Conservation (phyloP, 2,797 vertebrate genomes). For the Phrynocephalus vlangalii region DNA sequence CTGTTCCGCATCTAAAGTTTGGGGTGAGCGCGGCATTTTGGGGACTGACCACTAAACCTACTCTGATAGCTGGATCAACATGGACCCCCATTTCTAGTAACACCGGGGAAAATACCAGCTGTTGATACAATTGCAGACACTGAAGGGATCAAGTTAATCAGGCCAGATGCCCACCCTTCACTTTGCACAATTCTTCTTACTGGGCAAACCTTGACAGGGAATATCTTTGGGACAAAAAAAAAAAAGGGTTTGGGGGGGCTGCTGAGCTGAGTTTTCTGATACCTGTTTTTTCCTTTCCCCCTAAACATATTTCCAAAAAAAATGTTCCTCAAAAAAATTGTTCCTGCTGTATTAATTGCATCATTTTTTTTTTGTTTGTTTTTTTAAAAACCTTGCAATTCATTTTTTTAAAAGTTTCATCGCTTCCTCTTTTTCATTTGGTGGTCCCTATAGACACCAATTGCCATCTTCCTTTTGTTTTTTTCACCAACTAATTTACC, state of each 20-base stretch:
- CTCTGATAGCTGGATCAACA: not conserved
- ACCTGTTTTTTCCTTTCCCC: not conserved
- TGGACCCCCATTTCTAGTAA: not conserved
- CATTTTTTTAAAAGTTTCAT: too few relatives aligned
- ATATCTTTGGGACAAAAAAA: not conserved
- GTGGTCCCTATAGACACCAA: too few relatives aligned
- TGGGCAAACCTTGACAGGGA: not conserved
- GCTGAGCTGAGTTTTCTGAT: not conserved
- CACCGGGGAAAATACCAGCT: not conserved
- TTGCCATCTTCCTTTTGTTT: too few relatives aligned
- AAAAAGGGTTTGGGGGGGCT: not conserved
- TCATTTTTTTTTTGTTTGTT: too few relatives aligned
- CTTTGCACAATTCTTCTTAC: not conserved
- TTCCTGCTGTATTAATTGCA: not conserved
- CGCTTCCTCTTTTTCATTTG: too few relatives aligned
- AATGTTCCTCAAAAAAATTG: not conserved
- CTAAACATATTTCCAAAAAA: not conserved
- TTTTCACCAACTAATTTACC: too few relatives aligned
- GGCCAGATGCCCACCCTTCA: not conserved
- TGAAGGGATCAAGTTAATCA: not conserved
- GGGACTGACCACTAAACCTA: not conserved
- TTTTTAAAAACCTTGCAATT: too few relatives aligned
- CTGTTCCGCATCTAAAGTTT: constrained; percentile 19
- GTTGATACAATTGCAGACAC: not conserved
- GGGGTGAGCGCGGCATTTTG: constrained; percentile 1